These are phyloP conservation scores for Hirtodrosophila trivittata DNA, from an alignment of 2,888 invertebrate species.

Conservation along the genomic window DNA sequence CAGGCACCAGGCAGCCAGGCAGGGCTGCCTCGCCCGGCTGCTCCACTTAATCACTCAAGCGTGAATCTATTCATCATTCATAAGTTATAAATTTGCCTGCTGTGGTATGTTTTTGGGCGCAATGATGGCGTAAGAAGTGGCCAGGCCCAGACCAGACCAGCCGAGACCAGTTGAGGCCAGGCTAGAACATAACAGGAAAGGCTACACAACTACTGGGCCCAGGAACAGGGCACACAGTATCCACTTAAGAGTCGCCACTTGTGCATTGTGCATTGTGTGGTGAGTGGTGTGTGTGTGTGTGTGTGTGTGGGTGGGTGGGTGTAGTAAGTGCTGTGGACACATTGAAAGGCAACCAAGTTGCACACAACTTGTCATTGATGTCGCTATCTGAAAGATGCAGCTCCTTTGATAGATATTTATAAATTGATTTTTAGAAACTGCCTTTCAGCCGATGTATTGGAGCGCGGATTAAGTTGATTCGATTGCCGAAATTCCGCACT, in stretches of 20 bases:
- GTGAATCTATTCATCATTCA: constrained; percentile 81
- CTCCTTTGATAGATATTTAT: constrained; percentile 52
- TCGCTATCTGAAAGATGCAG: constrained; percentile 34
- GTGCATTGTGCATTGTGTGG: constrained; percentile 54
- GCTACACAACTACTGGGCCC: constrained; percentile 15
- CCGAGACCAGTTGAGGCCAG: constrained; percentile 1
- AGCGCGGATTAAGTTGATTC: constrained; percentile 16
- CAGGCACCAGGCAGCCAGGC: too few relatives aligned
- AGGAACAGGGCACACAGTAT: constrained; percentile 29
- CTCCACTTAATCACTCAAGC: constrained; percentile 81
- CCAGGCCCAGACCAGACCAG: constrained; percentile 24
- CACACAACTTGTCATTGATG: constrained; percentile 16
- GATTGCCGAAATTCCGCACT: constrained; percentile 22
- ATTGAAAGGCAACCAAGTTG: not conserved
- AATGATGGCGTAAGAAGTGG: constrained; percentile 64
- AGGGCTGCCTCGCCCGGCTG: constrained; percentile 42
- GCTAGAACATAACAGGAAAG: constrained; percentile 6
- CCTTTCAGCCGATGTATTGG: constrained; percentile 32
- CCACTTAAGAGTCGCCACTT: constrained; percentile 47
- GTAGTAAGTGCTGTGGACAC: constrained; percentile 9
- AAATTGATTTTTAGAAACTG: constrained; percentile 60
- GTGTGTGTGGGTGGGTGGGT: constrained; percentile 10
- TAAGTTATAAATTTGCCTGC: constrained; percentile 79
- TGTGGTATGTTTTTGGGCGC: constrained; percentile 65
- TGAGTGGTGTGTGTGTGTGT: constrained; percentile 3